Conservation (phyloP, 92 coral and sea anemone species). For the Bergia sp. region DNA sequence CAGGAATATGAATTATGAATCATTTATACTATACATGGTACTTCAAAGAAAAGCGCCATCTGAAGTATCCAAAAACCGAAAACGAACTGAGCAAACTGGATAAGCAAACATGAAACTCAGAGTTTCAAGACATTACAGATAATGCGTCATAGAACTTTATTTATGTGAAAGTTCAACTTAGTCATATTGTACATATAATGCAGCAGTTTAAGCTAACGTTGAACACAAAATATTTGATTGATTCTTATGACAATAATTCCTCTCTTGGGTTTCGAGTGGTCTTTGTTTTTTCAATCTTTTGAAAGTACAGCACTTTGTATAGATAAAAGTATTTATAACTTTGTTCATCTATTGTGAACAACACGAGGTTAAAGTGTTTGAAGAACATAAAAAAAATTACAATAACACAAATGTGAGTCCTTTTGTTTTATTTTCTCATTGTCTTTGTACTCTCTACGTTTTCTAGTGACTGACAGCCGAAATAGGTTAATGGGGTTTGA, state of each 20-base stretch:
- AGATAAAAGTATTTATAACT: constrained; percentile 30
- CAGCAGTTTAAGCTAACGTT: constrained; percentile 10
- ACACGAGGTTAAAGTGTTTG: constrained; percentile 42
- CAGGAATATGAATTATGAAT: background rate
- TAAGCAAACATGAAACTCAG: constrained; percentile 17
- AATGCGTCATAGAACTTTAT: constrained; percentile 31
- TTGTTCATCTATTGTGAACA: constrained; percentile 18
- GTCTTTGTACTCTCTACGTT: background rate
- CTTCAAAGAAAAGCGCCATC: constrained; percentile 29
- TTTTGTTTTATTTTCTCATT: constrained; percentile 33
- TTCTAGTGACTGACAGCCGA: constrained; percentile 22
- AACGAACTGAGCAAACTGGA: constrained; percentile 7
- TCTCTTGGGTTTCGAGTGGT: constrained; percentile 18
- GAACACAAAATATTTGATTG: constrained; percentile 25
- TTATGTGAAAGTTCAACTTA: constrained; percentile 33
- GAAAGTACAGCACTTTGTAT: constrained; percentile 2
- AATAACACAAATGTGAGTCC: constrained; percentile 24
- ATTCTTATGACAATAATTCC: background rate
- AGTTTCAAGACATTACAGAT: constrained; percentile 29
- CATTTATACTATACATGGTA: background rate
- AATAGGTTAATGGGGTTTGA: constrained; percentile 1
- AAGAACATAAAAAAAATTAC: constrained; percentile 22
- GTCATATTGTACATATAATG: constrained; percentile 7
- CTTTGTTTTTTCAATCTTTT: constrained; percentile 15
- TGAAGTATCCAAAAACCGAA: background rate